Base-by-base conservation (phyloP, 2,797 vertebrate species). In the Myotis myotis region DNA sequence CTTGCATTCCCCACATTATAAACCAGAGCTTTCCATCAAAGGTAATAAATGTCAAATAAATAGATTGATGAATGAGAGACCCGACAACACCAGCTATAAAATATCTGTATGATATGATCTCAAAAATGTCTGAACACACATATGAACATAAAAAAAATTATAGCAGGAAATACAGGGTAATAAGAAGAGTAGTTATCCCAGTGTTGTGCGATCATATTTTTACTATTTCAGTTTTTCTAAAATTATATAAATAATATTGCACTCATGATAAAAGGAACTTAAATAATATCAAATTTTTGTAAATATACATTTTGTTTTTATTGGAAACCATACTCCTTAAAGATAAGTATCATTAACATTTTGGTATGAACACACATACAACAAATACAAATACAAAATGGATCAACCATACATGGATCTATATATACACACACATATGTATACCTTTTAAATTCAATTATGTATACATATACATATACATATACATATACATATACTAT, bases 271-370 rank as follows among this genome's bases (percentile, higher is more conserved):
- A 94, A 78, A 78, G 17, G 0, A 95, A 95, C 66, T 79, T 6
- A 80, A 79, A 66, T 7, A 57, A 16, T 84, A 93, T 41, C 30
- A 91, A 83, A 85, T 23, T 30, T 41, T 3, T 70, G 84, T 47
- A 88, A 95, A 66, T 79, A 68, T 38, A 92, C 81, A 87, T 87
- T 71, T n/a, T 92, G 2, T 71, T 95, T 95, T 91, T 20, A 93
- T 82, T 88, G 8, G 38, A 74, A 89, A 64, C 1, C 28, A 62
- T 79, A 38, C 7, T 95, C 8, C 44, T 9, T 30, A 87, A 79
- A 64, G 17, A 70, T 41, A 85, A 89, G 66, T 92, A 60, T 68
- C 16, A 74, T 62, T 74, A 85, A 66, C 17, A 89, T 49, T 76
- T 84, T 66, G 20, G 1, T 82, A 72, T 78, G 60, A 80, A 78